phyloP scores from a whole-genome alignment of 2,797 vertebrate genomes.

The Scolopax rusticola region DNA sequence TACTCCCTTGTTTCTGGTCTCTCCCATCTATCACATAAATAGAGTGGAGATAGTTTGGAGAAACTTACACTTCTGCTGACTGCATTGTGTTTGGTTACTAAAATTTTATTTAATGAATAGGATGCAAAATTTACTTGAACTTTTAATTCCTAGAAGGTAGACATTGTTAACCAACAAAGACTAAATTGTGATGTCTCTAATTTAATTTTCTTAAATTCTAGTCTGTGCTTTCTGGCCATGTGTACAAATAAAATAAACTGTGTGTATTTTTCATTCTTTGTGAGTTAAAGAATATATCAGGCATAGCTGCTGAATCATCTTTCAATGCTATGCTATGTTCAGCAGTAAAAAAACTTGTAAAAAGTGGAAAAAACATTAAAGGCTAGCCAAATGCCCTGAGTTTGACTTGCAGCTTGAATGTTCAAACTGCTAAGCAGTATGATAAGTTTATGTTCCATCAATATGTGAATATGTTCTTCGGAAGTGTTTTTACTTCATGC shows the following conservation, averaged over 20 bases:
- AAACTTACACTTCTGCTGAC: neutral
- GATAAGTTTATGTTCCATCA: constrained; percentile 55
- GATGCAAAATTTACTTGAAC: neutral
- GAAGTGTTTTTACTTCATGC: constrained; percentile 22
- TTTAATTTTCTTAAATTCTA: neutral
- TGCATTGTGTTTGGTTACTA: neutral
- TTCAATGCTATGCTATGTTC: neutral
- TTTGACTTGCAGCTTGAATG: constrained; percentile 8
- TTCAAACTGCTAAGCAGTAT: neutral
- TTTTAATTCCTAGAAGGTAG: neutral
- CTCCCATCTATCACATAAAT: neutral
- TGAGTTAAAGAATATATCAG: neutral
- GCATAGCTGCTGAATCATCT: neutral
- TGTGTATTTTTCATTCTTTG: neutral
- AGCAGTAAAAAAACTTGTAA: neutral
- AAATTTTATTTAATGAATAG: neutral
- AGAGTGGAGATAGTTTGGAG: neutral
- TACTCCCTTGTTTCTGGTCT: neutral
- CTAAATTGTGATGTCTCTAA: neutral
- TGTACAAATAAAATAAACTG: neutral
- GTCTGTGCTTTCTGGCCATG: neutral
- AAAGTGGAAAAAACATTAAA: neutral
- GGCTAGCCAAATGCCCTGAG: constrained; percentile 3
- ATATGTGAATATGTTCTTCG: constrained; percentile 41
- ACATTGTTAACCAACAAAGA: neutral